Evolutionary conservation across 2,797 vertebrate genomes (phyloP), one percentile per base, ranked within the genome.

Genomic region (Clarias platycephalus): DNA sequence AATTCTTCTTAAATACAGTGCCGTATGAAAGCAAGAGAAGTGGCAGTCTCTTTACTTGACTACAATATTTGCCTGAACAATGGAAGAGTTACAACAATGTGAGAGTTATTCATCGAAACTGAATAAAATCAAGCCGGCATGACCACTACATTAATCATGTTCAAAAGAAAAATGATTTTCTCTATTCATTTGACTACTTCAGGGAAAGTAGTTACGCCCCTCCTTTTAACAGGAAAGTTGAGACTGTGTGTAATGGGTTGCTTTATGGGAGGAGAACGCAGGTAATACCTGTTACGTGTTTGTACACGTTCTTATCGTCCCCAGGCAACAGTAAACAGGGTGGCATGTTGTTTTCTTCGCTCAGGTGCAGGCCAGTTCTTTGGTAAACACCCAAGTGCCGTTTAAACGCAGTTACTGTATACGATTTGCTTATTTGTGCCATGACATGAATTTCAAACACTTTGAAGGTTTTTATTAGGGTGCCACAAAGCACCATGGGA

Each of bases 241-340:
- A 31, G 71, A 44, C 76, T 53, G 37, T 12, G 37, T 12, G 22
- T 80, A 24, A 22, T 22, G 74, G 22, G 80, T 76, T 76, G 67
- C 75, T 22, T 64, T 13, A 63, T 55, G 77, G 77, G 70, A 67
- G 81, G 60, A 80, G 85, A 13, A 76, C 62, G 68, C 82, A 72
- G 76, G 85, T 83, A 63, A 86, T 86, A 83, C 85, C 85, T 86
- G 67, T 83, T 83, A 7, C 62, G 9, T 68, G 82, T 81, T 83
- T 75, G 68, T 68, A 24, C 85, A 34, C 37, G 85, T 63, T 62
- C 53, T 67, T 31, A 49, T 80, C 82, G 18, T 60, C 24, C 26
- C 31, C 18, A 15, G n/a, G 68, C 68, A 57, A 75, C 53, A 40
- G 37, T 49, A 60, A 66, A 75, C 34, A 49, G 4, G 13, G 63